phyloP scores from a whole-genome alignment of 2,888 invertebrate genomes.

The Pandemis corylana region DNA sequence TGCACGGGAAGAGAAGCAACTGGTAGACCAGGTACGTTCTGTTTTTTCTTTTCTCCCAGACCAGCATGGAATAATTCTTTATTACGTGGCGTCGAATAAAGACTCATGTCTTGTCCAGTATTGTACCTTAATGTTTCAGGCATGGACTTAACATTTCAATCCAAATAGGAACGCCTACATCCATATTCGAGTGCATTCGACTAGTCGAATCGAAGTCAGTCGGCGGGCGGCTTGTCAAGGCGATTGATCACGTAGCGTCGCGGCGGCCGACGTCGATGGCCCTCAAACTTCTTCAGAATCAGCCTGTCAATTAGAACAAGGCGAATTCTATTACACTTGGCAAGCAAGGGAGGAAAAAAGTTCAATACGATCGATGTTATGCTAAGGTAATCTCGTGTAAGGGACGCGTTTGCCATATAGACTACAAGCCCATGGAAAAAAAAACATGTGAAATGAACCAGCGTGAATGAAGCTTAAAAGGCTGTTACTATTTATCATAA shows the following conservation, averaged over 20 bases:
- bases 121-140: too few species aligned
- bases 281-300: conserved; percentile 43
- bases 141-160: neutral
- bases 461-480: too few species aligned
- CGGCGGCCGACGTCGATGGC: conserved; percentile 28
- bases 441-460: too few species aligned
- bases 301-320: conserved; percentile 44
- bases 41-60: too few species aligned
- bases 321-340: conserved; percentile 28
- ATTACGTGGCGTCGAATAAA: too few species aligned
- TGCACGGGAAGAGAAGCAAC: too few species aligned
- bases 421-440: too few species aligned
- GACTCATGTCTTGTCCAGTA: too few species aligned
- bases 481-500: too few species aligned
- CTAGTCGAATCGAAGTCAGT: conserved; percentile 31
- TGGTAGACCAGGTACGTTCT: too few species aligned
- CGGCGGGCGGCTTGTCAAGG: conserved; percentile 55
- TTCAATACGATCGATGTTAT: neutral
- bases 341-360: neutral
- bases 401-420: too few species aligned
- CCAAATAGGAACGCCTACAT: neutral
- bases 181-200: conserved; percentile 31
- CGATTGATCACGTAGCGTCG: conserved; percentile 62
- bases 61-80: too few species aligned
- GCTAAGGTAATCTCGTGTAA: neutral